Evolutionary conservation across 1,140 invertebrate species (phyloP).

Genomic region (Octopus sinensis): DNA sequence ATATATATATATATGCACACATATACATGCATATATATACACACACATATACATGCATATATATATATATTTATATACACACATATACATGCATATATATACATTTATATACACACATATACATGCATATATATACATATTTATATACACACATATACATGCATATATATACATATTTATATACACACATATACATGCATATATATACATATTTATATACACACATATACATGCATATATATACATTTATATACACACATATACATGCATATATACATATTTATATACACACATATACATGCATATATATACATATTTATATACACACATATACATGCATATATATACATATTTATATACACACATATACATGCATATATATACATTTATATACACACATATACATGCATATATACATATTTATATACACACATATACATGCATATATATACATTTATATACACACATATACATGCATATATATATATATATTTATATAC

Average conservation of each 20-base stretch:
- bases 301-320: not conserved
- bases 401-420: not conserved
- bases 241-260: not conserved
- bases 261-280: not conserved
- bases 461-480: not conserved
- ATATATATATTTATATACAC: constrained; percentile 19
- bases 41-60: constrained; percentile 18
- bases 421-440: not conserved
- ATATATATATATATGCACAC: constrained; percentile 5
- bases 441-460: not conserved
- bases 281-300: not conserved
- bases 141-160: not conserved
- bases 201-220: not conserved
- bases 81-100: not conserved
- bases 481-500: constrained; percentile 17
- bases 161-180: not conserved
- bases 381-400: not conserved
- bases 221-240: not conserved
- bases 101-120: not conserved
- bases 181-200: not conserved
- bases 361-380: not conserved
- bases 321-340: not conserved
- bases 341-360: not conserved
- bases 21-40: constrained; percentile 19
- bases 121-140: not conserved